These are phyloP conservation scores for Chloromyia formosa DNA, from an alignment of 2,888 invertebrate genomes.

Conservation along the genomic window DNA sequence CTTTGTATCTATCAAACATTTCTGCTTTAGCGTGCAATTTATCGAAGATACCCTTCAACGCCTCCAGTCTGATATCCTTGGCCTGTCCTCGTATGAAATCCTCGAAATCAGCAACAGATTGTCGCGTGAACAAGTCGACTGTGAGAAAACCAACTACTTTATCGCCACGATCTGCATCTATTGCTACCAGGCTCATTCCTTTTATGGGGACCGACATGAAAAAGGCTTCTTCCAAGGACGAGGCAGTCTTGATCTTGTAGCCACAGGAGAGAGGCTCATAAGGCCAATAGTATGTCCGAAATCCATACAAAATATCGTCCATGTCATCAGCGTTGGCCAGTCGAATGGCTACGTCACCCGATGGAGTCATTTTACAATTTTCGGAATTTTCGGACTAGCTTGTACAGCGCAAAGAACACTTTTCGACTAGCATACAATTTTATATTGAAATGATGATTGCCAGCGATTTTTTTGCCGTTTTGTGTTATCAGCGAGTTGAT, in stretches of 20 bases:
- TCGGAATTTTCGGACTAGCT: not conserved
- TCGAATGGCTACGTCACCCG: conserved; percentile 40
- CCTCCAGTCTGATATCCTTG: conserved; percentile 11
- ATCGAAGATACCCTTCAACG: conserved; percentile 22
- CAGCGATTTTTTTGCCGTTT: not conserved
- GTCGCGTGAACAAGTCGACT: conserved; percentile 33
- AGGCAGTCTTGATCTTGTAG: conserved; percentile 46
- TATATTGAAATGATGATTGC: not conserved
- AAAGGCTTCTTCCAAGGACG: conserved; percentile 49
- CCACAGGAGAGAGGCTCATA: conserved; percentile 51
- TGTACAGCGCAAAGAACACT: not conserved
- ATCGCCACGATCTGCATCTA: conserved; percentile 29
- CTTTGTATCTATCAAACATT: conserved; percentile 48
- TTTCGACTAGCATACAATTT: not conserved
- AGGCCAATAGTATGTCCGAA: conserved; percentile 50
- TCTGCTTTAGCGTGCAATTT: conserved; percentile 45
- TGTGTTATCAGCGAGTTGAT: not conserved
- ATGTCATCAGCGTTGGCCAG: conserved; percentile 45
- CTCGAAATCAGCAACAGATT: conserved; percentile 22
- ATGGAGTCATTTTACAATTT: conserved; percentile 16
- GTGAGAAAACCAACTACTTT: conserved; percentile 42
- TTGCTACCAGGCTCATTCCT: conserved; percentile 49
- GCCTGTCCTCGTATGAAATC: not conserved
- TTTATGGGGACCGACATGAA: conserved; percentile 43
- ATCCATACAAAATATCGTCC: conserved; percentile 47